Conservation (phyloP, 2,113 vertebrate species). For the Sinocyclocheilus anshuiensis region DNA sequence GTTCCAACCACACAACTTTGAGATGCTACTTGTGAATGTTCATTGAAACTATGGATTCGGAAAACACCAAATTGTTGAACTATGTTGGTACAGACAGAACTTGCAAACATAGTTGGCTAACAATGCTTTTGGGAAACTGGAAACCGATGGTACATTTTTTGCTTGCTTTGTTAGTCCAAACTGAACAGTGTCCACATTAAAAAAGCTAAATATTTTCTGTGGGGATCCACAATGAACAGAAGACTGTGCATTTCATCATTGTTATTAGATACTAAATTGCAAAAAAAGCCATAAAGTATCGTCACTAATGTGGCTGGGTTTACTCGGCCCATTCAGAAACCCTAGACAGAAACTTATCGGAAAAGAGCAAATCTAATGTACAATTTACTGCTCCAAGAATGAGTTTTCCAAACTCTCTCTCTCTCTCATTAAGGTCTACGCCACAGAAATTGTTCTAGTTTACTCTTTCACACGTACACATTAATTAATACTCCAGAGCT, state of each 20-base stretch:
- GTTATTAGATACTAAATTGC: slow-evolving; percentile 33
- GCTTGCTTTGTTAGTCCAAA: slow-evolving; percentile 24
- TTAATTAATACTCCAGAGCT: not conserved
- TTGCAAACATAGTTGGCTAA: too few species aligned
- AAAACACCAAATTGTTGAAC: too few species aligned
- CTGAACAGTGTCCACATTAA: slow-evolving; percentile 18
- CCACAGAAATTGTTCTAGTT: not conserved
- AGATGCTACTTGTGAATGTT: too few species aligned
- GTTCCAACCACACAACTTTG: too few species aligned
- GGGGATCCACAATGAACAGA: not conserved
- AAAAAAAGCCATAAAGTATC: not conserved
- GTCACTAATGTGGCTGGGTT: not conserved
- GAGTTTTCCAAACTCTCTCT: not conserved
- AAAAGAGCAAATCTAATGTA: slow-evolving; percentile 18
- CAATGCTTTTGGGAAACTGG: too few species aligned
- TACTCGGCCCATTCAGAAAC: not conserved
- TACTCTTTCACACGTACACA: not conserved
- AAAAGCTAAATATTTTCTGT: not conserved
- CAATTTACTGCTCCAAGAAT: slow-evolving; percentile 11
- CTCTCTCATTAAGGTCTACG: slow-evolving; percentile 2
- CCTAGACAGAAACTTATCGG: not conserved
- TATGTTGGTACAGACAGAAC: too few species aligned
- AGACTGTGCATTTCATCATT: not conserved
- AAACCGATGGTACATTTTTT: not conserved
- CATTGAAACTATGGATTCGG: too few species aligned